Base-by-base conservation (phyloP, 2,888 invertebrate species). In the Plagodis dolabraria region DNA sequence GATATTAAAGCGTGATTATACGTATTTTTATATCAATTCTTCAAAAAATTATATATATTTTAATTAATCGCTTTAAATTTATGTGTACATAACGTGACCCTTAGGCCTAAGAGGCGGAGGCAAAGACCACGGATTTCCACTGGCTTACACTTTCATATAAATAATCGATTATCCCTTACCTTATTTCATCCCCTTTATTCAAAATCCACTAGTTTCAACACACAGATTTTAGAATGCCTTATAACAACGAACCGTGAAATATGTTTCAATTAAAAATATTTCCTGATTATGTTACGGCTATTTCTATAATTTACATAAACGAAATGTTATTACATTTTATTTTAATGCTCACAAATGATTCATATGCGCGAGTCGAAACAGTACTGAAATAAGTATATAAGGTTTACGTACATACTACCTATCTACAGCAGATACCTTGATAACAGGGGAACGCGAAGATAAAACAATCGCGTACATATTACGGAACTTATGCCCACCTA, bases 351-450 rank as follows among this genome's bases (percentile, higher is more conserved):
- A 22, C 49, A 64, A 60, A 61, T 70, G 67, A 68, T 60, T 56
- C 68, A 69, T 68, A 54, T 66, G 63, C 71, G 70, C 64, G 56
- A 60, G 67, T 65, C 64, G 65, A 59, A 67, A 60, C 59, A 47
- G 53, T 50, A 77, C 75, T 74, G 69, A 63, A 56, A 56, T 49
- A 50, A 34, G 44, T 46, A 40, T 54, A 36, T 56, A 53, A 54
- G 45, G 62, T 53, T 64, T 52, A 54, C 56, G 62, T 64, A 53
- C 50, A 59, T 62, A 59, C 45, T 61, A 56, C 55, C 47, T 63
- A 62, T 64, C 66, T 63, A 57, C 57, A n/a, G 55, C 53, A 50
- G 55, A 60, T 61, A 64, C 60, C 52, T 56, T 53, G 67, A 68
- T 68, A 68, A 68, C 61, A 45, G n/a, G 43, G 51, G 62, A 57